Base-by-base conservation (phyloP, 1,140 invertebrate genomes). In the Hyposmocoma kahamanoa region DNA sequence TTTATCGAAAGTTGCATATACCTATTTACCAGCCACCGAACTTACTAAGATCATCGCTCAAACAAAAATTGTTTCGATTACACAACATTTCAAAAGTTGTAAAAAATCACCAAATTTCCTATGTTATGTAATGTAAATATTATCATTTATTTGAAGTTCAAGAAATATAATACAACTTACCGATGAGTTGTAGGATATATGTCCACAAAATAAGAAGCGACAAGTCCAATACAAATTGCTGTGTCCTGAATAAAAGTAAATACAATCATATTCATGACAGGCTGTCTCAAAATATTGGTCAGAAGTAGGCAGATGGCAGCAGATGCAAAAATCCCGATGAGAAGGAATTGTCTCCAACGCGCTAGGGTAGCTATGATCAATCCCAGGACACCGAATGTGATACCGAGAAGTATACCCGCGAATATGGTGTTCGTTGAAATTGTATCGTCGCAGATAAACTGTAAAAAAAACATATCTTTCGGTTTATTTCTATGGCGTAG, bases 121-220 rank as follows among this genome's bases (percentile, higher is more conserved):
- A n/a, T n/a, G n/a, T n/a, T n/a, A n/a, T n/a, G n/a, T n/a, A n/a
- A n/a, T n/a, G n/a, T n/a, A n/a, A n/a, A n/a, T n/a, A n/a, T n/a
- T n/a, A n/a, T n/a, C n/a, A n/a, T n/a, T n/a, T n/a, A n/a, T n/a
- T n/a, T n/a, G n/a, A n/a, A n/a, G n/a, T n/a, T n/a, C n/a, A n/a
- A n/a, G n/a, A n/a, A n/a, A n/a, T n/a, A n/a, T n/a, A n/a, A n/a
- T n/a, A n/a, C 15, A n/a, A 55, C 53, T 50, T 30, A 71, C 71
- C 71, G 68, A 22, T 61, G 56, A 20, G 59, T 50, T 13, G 70
- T 72, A 28, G 66, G 72, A 51, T 72, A 75, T 17, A 75, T 15
- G 42, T 70, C 67, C 15, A 72, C 69, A 28, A 72, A 72, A 50
- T 66, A 75, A 1, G 64, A 53, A 2, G 52, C 41, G 0, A 68